Conservation (phyloP, 2,113 vertebrate genomes). For the Muntiacus muntjak region DNA sequence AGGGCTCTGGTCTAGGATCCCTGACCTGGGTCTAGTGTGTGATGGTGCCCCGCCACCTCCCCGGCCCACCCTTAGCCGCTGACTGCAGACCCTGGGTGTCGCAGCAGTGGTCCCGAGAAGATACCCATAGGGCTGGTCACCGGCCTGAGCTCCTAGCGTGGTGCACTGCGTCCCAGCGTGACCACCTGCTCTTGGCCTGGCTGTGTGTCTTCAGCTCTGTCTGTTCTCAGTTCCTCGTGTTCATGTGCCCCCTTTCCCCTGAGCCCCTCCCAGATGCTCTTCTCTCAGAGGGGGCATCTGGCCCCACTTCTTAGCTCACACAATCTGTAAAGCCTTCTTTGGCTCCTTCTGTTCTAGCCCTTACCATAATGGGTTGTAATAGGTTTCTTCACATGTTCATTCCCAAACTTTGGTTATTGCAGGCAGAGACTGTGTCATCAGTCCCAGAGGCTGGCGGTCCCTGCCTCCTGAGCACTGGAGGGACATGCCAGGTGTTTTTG, state of each 20-base stretch:
- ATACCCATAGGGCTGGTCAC: background rate
- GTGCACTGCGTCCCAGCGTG: rapidly evolving
- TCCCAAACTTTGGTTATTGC: background rate
- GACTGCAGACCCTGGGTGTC: background rate
- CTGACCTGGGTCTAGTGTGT: background rate
- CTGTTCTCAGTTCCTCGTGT: too few relatives aligned
- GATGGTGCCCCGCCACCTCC: background rate
- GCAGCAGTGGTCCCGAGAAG: background rate
- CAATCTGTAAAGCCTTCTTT: too few relatives aligned
- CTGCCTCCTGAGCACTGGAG: background rate
- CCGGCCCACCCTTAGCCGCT: background rate
- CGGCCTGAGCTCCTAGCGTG: background rate
- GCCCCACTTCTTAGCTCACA: background rate
- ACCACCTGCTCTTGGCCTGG: background rate
- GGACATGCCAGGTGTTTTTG: background rate
- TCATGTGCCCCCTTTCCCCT: rapidly evolving
- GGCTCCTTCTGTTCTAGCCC: background rate
- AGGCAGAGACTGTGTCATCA: background rate
- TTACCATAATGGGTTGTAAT: background rate
- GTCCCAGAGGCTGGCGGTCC: background rate
- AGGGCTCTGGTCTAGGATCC: background rate
- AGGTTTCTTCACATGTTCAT: background rate
- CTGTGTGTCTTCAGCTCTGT: background rate
- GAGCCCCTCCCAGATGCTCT: background rate
- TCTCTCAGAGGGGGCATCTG: background rate